These are phyloP conservation scores for Nothura maculosa DNA, from an alignment of 2,797 vertebrate genomes.

Conservation along the genomic window DNA sequence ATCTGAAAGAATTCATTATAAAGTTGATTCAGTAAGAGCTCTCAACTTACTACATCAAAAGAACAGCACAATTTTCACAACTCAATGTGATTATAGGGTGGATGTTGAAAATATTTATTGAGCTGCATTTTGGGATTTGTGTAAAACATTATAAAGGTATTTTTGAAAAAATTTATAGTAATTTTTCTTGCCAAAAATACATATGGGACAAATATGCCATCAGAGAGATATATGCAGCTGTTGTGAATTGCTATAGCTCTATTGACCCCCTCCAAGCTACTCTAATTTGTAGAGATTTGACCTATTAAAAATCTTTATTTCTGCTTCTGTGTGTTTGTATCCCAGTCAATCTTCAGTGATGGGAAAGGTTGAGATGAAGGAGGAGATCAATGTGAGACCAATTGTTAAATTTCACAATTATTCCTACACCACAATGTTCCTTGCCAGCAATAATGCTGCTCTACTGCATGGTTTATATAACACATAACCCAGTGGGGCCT, in stretches of 20 bases:
- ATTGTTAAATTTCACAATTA: constrained; percentile 33
- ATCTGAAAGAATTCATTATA: constrained; percentile 79
- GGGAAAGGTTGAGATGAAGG: constrained; percentile 56
- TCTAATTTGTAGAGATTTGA: constrained; percentile 10
- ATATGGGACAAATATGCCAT: not conserved
- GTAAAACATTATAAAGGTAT: constrained; percentile 10
- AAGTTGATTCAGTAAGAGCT: constrained; percentile 79
- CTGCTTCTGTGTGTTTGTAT: constrained; percentile 53
- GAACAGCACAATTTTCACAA: constrained; percentile 74
- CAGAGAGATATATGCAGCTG: not conserved
- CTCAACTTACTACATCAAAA: constrained; percentile 74
- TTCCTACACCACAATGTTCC: not conserved
- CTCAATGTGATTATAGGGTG: constrained; percentile 49
- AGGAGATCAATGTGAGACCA: constrained; percentile 42
- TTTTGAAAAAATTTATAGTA: not conserved
- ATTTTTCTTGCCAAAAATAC: not conserved
- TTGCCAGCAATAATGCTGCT: not conserved
- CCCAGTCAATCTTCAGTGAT: constrained; percentile 33
- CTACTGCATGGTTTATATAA: constrained; percentile 6
- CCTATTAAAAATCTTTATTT: constrained; percentile 68
- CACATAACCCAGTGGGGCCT: not conserved
- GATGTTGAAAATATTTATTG: constrained; percentile 42
- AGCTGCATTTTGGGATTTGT: not conserved
- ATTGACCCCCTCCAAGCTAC: constrained; percentile 27
- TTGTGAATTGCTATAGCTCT: constrained; percentile 8